These are phyloP conservation scores for Atethmia centrago DNA, from an alignment of 2,888 invertebrate genomes.

Conservation along the genomic window DNA sequence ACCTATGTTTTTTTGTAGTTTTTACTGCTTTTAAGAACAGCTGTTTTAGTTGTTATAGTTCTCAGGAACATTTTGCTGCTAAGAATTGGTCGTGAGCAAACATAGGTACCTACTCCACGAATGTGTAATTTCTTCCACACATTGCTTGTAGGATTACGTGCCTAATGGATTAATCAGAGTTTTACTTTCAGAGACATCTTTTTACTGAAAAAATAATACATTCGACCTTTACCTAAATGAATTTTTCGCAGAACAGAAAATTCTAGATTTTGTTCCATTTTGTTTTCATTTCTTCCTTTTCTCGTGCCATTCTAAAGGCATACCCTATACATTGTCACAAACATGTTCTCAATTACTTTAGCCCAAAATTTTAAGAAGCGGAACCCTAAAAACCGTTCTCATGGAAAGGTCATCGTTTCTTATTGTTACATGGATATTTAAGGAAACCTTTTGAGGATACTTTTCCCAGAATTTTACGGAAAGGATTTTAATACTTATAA, in stretches of 20 bases:
- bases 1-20: not conserved
- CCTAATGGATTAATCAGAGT: not conserved
- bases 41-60: not conserved
- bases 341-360: not conserved
- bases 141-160: not conserved
- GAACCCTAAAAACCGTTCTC: constrained; percentile 34
- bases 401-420: constrained; percentile 52
- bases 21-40: not conserved
- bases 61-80: not conserved
- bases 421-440: constrained; percentile 54
- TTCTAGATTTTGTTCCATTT: not conserved
- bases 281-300: not conserved
- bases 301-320: not conserved
- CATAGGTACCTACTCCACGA: no score
- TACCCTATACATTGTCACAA: not conserved
- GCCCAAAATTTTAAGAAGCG: not conserved
- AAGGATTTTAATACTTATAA: constrained; percentile 55
- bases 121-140: not conserved
- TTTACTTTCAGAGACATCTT: not conserved
- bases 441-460: constrained; percentile 53
- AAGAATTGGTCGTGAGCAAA: not conserved
- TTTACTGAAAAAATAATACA: not conserved
- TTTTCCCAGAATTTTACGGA: constrained; percentile 45
- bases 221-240: not conserved
- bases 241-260: not conserved